Evolutionary conservation across 2,888 invertebrate species (phyloP).

Genomic region (Heliconius erato): DNA sequence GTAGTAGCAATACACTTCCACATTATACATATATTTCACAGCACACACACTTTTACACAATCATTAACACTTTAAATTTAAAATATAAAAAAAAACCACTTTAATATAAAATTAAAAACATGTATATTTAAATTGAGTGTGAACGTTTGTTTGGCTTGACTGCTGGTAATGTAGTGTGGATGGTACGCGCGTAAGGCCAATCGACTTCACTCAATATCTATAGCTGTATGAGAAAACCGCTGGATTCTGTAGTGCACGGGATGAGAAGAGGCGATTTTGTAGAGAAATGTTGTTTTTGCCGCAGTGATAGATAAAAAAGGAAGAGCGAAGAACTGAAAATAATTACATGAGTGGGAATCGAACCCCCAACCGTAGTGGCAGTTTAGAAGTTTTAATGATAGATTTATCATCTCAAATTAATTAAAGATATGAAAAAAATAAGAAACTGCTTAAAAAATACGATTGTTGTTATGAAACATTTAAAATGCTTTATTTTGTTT

Average conservation of each 20-base stretch:
- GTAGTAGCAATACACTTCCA: background rate
- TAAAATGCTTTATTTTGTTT: too few relatives aligned
- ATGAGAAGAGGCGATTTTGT: conserved; percentile 25
- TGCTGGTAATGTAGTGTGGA: conserved; percentile 15
- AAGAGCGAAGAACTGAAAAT: too few relatives aligned
- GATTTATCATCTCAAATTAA: too few relatives aligned
- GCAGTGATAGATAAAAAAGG: background rate
- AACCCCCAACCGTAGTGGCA: too few relatives aligned
- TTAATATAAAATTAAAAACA: background rate
- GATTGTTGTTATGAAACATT: too few relatives aligned
- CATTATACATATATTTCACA: conserved; percentile 1
- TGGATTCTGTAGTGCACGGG: conserved; percentile 20
- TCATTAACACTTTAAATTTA: background rate
- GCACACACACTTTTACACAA: background rate
- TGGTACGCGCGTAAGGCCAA: conserved; percentile 22
- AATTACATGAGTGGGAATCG: too few relatives aligned
- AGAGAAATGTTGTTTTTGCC: background rate
- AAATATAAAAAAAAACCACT: background rate
- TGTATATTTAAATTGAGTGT: conserved; percentile 1
- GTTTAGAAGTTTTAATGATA: too few relatives aligned
- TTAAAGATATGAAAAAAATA: too few relatives aligned
- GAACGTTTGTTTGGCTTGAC: conserved; percentile 23
- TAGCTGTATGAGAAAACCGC: conserved; percentile 38
- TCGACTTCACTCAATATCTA: conserved; percentile 46
- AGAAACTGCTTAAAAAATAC: too few relatives aligned